Base-by-base conservation (phyloP, 2,888 invertebrate genomes). In the Abrostola tripartita region DNA sequence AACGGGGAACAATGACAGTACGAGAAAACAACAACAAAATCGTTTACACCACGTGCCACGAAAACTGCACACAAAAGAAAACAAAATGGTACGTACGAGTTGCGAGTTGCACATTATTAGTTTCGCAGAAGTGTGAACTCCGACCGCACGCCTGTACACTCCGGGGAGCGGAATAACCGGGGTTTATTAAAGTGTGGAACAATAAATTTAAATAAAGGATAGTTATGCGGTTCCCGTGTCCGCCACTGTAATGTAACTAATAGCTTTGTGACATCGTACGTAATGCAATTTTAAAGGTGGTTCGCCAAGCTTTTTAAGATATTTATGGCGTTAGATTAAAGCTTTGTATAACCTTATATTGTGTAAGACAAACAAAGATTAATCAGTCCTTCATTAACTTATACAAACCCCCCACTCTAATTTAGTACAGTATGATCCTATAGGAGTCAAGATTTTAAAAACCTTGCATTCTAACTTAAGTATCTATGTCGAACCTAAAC, bases 191-290 rank as follows among this genome's bases (percentile, higher is more conserved):
- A 92, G 90, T 88, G 88, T 83, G 84, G 81, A 79, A 90, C 88
- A 86, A 91, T 93, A 94, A 93, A 93, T 93, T 92, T 92, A 85
- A 93, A 93, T 93, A 93, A 92, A 90, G 87, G 86, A 90, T 92
- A 91, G 92, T 92, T 92, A 90, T 91, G 91, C 88, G 88, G 88
- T 90, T 90, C 85, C 83, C 90, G 87, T 90, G 92, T 90, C 87
- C 86, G 85, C 86, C 81, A 79, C 78, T 85, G 88, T 90, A 89
- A 87, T 87, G 84, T 81, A 80, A 83, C 83, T 87, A 89, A 89
- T 87, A 85, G 87, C 65, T 24, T 35, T 37, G 77, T 79, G 78
- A 78, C 79, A 78, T 61, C 54, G 68, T 63, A 57, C 63, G 61
- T 76, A 78, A 74, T 74, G 65, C 58, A 53, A 49, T 68, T 71